Evolutionary conservation across 2,113 vertebrate genomes (phyloP).

Genomic region (Lipophrys pholis): DNA sequence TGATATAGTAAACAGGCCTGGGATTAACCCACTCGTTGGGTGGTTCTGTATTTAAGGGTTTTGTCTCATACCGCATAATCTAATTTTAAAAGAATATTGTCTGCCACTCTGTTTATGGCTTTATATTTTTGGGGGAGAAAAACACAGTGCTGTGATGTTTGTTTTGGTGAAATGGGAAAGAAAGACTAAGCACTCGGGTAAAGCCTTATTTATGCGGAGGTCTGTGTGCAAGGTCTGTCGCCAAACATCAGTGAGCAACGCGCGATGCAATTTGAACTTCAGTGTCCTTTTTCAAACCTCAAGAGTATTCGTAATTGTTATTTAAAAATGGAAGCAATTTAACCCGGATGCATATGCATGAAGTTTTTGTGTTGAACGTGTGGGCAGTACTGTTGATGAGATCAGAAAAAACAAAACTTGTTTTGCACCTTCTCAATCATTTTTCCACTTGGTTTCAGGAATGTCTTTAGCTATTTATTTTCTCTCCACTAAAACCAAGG

Average conservation of each 20-base stretch:
- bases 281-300: slow-evolving; percentile 5
- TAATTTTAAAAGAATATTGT: neutral
- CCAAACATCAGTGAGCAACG: slow-evolving; percentile 2
- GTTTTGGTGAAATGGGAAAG: too few relatives aligned
- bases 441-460: slow-evolving; percentile 40
- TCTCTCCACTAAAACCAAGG: slow-evolving; percentile 38
- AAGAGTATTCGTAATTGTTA: neutral
- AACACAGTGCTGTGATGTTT: too few relatives aligned
- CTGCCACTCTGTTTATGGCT: neutral
- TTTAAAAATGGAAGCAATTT: slow-evolving; percentile 9
- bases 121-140: neutral
- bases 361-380: slow-evolving; percentile 7
- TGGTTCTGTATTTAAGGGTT: slow-evolving; percentile 25
- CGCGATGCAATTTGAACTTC: neutral
- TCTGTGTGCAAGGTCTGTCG: neutral
- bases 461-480: slow-evolving; percentile 50
- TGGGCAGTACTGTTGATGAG: slow-evolving; percentile 6
- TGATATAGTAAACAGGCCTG: slow-evolving; percentile 8
- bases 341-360: slow-evolving; percentile 1
- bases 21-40: slow-evolving; percentile 10
- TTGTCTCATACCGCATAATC: neutral
- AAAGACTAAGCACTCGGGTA: too few relatives aligned
- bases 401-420: slow-evolving; percentile 6
- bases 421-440: slow-evolving; percentile 32
- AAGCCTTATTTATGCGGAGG: too few relatives aligned